A percentile compares a stretch with the other conserved stretches of the same genome.
Conservation (phyloP, 2,113 vertebrate species). For the Aplodontia rufa region DNA sequence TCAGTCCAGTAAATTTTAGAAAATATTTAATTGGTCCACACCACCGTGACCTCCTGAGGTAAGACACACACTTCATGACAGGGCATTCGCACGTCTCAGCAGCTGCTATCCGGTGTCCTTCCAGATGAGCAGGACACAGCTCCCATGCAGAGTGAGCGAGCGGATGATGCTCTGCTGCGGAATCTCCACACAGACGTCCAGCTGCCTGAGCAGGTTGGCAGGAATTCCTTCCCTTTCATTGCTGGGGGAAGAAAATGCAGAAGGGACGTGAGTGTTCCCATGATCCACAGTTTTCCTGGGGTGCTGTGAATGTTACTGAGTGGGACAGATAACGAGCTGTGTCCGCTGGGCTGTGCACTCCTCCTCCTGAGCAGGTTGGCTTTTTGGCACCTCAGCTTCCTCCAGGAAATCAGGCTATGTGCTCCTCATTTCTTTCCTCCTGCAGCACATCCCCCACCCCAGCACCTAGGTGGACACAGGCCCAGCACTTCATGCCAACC, state of each 20-base stretch:
- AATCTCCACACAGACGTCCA: slow-evolving; percentile 97
- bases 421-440: too few species aligned
- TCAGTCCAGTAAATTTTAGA: slow-evolving; percentile 46
- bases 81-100: slow-evolving; percentile 29
- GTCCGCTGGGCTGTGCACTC: too few species aligned
- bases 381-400: too few species aligned
- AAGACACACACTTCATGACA: background rate
- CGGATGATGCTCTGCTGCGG: slow-evolving; percentile 95
- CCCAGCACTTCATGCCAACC: too few species aligned
- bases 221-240: slow-evolving; percentile 97
- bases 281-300: background rate
- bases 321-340: background rate
- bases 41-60: slow-evolving; percentile 39
- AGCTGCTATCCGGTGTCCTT: slow-evolving; percentile 95
- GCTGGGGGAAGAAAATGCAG: slow-evolving; percentile 79
- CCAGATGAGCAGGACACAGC: slow-evolving; percentile 97
- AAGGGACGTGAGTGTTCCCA: background rate
- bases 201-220: slow-evolving; percentile 92
- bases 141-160: slow-evolving; percentile 97
- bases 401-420: too few species aligned
- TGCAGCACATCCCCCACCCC: too few species aligned
- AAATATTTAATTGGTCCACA: slow-evolving; percentile 2
- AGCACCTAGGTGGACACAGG: too few species aligned
- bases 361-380: too few species aligned
- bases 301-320: background rate